Conservation (phyloP, 2,797 vertebrate species). For the Emys orbicularis region DNA sequence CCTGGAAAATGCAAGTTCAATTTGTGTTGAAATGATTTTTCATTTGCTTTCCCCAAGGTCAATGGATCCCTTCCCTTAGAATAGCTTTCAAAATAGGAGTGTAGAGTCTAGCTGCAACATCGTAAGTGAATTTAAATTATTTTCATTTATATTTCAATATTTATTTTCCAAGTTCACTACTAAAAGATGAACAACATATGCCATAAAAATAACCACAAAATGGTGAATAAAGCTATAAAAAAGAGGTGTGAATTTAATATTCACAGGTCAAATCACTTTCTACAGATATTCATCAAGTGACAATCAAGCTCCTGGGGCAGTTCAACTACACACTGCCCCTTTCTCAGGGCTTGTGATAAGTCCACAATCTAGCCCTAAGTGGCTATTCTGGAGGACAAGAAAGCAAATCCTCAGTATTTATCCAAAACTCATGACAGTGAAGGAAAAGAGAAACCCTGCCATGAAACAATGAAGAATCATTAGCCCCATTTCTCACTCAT, state of each 20-base stretch:
- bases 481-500: not conserved
- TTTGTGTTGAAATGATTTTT: slow-evolving; percentile 22
- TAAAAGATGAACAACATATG: slow-evolving; percentile 17
- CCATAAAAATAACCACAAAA: slow-evolving; percentile 17
- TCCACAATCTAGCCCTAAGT: not conserved
- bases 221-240: slow-evolving; percentile 21
- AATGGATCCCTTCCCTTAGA: slow-evolving; percentile 15
- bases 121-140: not conserved
- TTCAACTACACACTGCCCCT: not conserved
- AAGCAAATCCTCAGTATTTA: not conserved
- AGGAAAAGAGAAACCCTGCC: not conserved
- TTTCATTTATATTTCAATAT: slow-evolving; percentile 21
- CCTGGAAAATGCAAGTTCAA: slow-evolving; percentile 33
- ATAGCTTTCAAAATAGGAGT: not conserved
- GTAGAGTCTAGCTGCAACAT: not conserved
- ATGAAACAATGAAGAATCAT: not conserved
- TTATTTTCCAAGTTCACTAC: slow-evolving; percentile 18
- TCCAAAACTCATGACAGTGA: not conserved
- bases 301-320: not conserved
- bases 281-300: not conserved
- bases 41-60: slow-evolving; percentile 23
- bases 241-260: not conserved
- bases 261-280: slow-evolving; percentile 20
- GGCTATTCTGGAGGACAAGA: not conserved
- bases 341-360: not conserved